Evolutionary conservation across 2,113 vertebrate species (phyloP), one percentile per base, ranked within the genome.

Genomic region (Myocastor coypus): DNA sequence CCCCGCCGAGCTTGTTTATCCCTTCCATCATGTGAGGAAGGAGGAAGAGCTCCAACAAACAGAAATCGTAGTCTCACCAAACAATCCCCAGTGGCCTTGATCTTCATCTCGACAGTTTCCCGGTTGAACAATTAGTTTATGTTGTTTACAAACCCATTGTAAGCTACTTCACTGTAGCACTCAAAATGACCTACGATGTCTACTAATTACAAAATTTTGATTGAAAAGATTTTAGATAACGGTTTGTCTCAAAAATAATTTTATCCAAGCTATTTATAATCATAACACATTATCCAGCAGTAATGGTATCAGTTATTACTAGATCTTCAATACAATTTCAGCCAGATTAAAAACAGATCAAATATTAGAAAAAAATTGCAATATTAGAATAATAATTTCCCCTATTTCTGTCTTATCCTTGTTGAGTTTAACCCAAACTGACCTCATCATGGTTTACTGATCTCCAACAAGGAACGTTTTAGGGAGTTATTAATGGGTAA

Each of bases 331-430:
- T 73, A 40, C 19, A 81, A 85, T 78, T 94, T 92, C 61, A 96
- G 50, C 19, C 17, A 91, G 78, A 92, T 88, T 96, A 95, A 84
- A 94, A 87, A 84, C 19, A 96, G n/a, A 92, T 84, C 32, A 85
- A 88, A 32, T 59, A 42, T 83, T 78, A 75, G 61, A 66, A 66
- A 24, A 91, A 92, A 42, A 42, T 28, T 86, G 14, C 22, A 5
- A 37, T 85, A 83, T 97, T 83, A 84, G 30, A 87, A 87, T 57
- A 69, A 91, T n/a, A 64, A 55, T 7, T 71, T 90, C 34, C 17
- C 50, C 63, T 42, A 59, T 92, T 87, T 96, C 37, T 63, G 30
- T 92, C 85, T 52, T 77, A 4, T 77, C 87, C n/a, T 75, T 80
- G 69, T 32, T 84, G 42, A 69, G 28, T 63, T 77, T 26, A 6